Conservation (phyloP, 35 echinoderm and acorn worm species). For the Chiridota heheva region DNA sequence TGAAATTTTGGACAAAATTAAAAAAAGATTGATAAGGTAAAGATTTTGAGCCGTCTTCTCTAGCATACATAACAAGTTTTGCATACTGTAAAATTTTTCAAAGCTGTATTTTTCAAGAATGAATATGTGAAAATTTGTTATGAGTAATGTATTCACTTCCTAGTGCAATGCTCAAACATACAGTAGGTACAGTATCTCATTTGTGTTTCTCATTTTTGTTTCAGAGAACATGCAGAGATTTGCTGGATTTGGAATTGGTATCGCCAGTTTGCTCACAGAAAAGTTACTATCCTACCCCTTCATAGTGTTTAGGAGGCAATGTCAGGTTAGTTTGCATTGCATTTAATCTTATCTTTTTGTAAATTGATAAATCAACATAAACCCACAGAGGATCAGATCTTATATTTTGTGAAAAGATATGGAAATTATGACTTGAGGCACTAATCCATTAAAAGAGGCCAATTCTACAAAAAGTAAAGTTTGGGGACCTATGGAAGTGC, state of each 20-base stretch:
- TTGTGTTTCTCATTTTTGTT: slow-evolving; percentile 26
- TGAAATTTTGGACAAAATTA: too few species aligned
- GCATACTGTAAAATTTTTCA: background rate
- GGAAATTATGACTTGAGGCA: too few species aligned
- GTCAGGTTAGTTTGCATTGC: slow-evolving; percentile 59
- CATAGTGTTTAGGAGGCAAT: slow-evolving; percentile 91
- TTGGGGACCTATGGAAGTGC: too few species aligned
- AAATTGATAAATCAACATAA: too few species aligned
- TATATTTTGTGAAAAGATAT: too few species aligned
- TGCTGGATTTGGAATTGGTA: slow-evolving; percentile 91
- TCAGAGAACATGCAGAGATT: slow-evolving; percentile 84
- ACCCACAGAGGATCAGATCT: too few species aligned
- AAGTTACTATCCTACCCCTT: slow-evolving; percentile 94
- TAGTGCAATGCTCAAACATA: background rate
- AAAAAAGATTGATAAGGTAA: too few species aligned
- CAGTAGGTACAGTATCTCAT: background rate
- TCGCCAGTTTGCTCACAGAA: slow-evolving; percentile 86
- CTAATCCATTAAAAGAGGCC: too few species aligned
- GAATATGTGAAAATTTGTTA: background rate
- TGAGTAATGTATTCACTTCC: background rate
- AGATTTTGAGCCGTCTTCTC: too few species aligned
- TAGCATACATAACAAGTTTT: background rate
- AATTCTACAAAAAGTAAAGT: too few species aligned
- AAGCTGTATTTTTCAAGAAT: background rate
- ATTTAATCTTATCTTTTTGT: too few species aligned